phyloP scores from a whole-genome alignment of 2,113 vertebrate genomes.

The human region DNA sequence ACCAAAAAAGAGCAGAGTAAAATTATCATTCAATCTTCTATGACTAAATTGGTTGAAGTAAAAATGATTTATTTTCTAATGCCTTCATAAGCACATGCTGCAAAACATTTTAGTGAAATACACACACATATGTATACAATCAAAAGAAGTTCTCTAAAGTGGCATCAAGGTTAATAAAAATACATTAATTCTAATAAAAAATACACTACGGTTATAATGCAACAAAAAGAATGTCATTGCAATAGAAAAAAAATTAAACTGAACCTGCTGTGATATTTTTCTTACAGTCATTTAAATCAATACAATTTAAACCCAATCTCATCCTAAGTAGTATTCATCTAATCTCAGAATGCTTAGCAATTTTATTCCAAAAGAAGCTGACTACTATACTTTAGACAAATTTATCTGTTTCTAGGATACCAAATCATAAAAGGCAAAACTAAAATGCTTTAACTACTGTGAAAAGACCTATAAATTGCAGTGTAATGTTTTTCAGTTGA shows the following conservation, averaged over 20 bases:
- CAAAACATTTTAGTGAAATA: constrained; percentile 35
- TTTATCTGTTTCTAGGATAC: not conserved
- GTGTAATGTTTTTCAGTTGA: not conserved
- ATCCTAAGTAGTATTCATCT: not conserved
- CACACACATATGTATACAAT: not conserved
- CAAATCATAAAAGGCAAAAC: not conserved
- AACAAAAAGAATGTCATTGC: not conserved
- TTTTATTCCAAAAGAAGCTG: not conserved
- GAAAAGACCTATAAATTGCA: not conserved
- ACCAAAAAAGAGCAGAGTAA: not conserved
- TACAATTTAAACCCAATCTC: not conserved
- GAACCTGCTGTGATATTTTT: not conserved
- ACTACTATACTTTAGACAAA: constrained; percentile 2
- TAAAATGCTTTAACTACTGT: not conserved
- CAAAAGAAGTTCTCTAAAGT: constrained; percentile 9
- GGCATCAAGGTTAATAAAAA: not conserved
- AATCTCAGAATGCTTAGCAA: not conserved
- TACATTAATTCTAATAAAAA: not conserved
- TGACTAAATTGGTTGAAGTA: not conserved
- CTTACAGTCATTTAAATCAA: not conserved
- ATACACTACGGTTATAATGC: not conserved
- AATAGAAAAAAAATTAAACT: constrained; percentile 10
- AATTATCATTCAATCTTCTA: not conserved
- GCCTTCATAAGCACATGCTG: not conserved
- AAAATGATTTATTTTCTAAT: constrained; percentile 13